Evolutionary conservation across 23 tunicate species (phyloP).

Genomic region (Botrylloides violaceus): DNA sequence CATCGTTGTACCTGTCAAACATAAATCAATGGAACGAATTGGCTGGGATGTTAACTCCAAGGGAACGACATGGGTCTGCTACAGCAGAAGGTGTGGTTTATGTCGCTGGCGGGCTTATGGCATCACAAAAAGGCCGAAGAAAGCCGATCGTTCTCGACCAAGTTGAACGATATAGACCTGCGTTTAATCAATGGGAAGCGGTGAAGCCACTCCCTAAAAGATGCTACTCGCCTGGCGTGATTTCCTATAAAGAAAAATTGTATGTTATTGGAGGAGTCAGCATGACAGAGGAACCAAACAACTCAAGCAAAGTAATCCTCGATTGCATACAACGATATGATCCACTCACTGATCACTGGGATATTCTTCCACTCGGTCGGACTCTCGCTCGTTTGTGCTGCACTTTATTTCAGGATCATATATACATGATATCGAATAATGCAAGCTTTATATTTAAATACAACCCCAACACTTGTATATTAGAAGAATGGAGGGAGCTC

Average conservation of each 20-base stretch:
- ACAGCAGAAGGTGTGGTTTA: slow-evolving; percentile 83
- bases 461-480: slow-evolving; percentile 53
- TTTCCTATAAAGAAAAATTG: slow-evolving; percentile 73
- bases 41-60: slow-evolving; percentile 58
- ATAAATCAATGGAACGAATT: slow-evolving; percentile 80
- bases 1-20: slow-evolving; percentile 65
- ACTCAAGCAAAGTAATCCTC: slow-evolving; percentile 72
- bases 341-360: slow-evolving; percentile 83
- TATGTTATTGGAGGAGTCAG: slow-evolving; percentile 96
- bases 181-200: slow-evolving; percentile 72
- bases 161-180: slow-evolving; percentile 87
- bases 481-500: slow-evolving; percentile 77
- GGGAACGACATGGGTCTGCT: slow-evolving; percentile 95
- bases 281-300: slow-evolving; percentile 75
- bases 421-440: slow-evolving; percentile 95
- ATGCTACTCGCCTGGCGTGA: slow-evolving; percentile 92
- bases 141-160: slow-evolving; percentile 83
- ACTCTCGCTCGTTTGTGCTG: slow-evolving; percentile 84
- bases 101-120: slow-evolving; percentile 98
- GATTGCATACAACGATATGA: slow-evolving; percentile 79
- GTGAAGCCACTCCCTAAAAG: slow-evolving; percentile 89
- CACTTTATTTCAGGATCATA: slow-evolving; percentile 59
- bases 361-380: slow-evolving; percentile 71
- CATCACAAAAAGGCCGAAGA: slow-evolving; percentile 76
- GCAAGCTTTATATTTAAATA: slow-evolving; percentile 65